Evolutionary conservation across 2,113 vertebrate species (phyloP), one percentile per base, ranked within the genome.

Genomic region (Cryptomyrus ogoouensis): DNA sequence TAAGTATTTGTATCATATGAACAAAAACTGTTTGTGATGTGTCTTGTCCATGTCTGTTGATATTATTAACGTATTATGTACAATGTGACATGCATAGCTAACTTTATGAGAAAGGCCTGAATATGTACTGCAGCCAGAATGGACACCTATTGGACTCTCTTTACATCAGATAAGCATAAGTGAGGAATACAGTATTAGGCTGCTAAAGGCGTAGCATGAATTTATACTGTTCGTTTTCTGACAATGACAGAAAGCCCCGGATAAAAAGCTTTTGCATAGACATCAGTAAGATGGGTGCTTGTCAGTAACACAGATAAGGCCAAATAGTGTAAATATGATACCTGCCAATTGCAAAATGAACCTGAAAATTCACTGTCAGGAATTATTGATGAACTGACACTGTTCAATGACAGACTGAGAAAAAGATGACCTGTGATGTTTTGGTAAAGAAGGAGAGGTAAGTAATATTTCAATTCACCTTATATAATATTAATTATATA

Each of bases 281-380:
- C 49, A 52, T 52, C 49, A 52, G 49, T 13, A 87, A 46, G n/a
- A 87, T 24, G 49, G 49, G 12, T 87, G 49, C 49, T 12, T 44
- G 84, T n/a, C 19, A 35, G 27, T 47, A n/a, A n/a, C 19, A 31
- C 12, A 53, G 50, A 53, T 87, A 47, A 53, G 50, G 13, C 10
- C n/a, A 31, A 35, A 87, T n/a, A 87, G 83, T 87, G 85, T 87
- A 52, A 53, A 87, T 87, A 21, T 87, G 85, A 87, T 50, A 35
- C 27, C n/a, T 53, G 49, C 49, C 85, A 53, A 53, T 47, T 53
- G 85, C 27, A 87, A 87, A 87, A 87, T 87, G 49, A 53, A 21
- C 31, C 27, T 15, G 50, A 87, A 87, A 53, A 87, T 53, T 56
- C 85, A 13, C 85, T 87, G 85, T 87, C 50, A 27, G 31, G n/a